Evolutionary conservation across 2,888 invertebrate genomes (phyloP).

Genomic region (Acanthosepion lycidas): DNA sequence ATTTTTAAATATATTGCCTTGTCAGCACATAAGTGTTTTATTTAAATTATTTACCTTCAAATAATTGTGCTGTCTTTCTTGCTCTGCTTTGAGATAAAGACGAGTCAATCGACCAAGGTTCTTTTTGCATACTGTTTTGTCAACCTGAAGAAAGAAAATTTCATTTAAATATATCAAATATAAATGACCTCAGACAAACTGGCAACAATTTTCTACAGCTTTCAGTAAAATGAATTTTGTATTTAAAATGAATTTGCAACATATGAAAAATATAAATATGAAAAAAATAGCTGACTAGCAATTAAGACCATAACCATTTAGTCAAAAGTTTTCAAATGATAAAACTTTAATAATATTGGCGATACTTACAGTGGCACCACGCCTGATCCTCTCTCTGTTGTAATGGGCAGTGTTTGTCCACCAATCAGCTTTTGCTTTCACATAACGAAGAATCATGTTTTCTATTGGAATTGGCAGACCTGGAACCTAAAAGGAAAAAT

Average conservation of each 20-base stretch:
- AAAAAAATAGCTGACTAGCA: too few relatives aligned
- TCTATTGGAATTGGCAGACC: constrained; percentile 99
- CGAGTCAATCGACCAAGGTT: constrained; percentile 98
- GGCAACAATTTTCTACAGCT: not conserved
- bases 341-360: not conserved
- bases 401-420: constrained; percentile 99
- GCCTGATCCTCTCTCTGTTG: constrained; percentile 96
- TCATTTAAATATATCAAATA: not conserved
- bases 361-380: constrained; percentile 90
- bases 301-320: too few relatives aligned
- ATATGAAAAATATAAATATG: not conserved
- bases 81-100: constrained; percentile 96
- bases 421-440: constrained; percentile 99
- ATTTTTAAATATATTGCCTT: not conserved
- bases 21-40: not conserved
- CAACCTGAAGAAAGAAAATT: constrained; percentile 77
- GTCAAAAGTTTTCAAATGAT: not conserved
- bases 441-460: constrained; percentile 99
- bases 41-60: constrained; percentile 82
- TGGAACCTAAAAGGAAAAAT: constrained; percentile 81
- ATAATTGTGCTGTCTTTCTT: constrained; percentile 99
- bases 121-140: constrained; percentile 99
- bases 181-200: not conserved
- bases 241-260: not conserved
- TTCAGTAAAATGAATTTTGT: not conserved